Evolutionary conservation across 2,888 invertebrate species (phyloP).

Genomic region (Melikaiella ostensackeni): DNA sequence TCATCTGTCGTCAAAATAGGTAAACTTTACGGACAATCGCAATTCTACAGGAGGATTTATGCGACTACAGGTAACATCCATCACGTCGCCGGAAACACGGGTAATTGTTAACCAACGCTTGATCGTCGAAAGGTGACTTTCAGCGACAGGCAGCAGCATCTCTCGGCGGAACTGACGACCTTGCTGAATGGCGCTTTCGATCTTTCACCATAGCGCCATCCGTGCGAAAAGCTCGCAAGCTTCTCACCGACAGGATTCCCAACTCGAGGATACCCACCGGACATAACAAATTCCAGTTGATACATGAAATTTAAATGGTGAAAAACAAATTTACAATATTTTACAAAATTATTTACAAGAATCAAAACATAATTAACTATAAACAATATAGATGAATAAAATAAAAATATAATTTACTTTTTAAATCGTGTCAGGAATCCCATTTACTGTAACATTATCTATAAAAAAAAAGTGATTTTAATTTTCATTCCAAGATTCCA

Average conservation of each 20-base stretch:
- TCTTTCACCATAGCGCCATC: conserved; percentile 64
- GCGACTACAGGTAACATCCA: conserved; percentile 67
- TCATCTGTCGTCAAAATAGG: conserved; percentile 8
- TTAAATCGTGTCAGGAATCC: too few relatives aligned
- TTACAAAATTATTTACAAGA: neutral
- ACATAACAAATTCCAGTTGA: conserved; percentile 52
- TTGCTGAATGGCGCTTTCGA: conserved; percentile 54
- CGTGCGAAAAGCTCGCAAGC: conserved; percentile 60
- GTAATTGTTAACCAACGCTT: conserved; percentile 63
- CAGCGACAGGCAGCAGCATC: conserved; percentile 64
- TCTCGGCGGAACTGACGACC: conserved; percentile 50
- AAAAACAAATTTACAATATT: neutral
- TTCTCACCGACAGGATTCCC: conserved; percentile 46
- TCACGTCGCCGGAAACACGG: conserved; percentile 65
- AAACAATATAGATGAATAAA: neutral
- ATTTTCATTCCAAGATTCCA: too few relatives aligned
- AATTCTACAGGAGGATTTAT: conserved; percentile 49
- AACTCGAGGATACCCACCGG: conserved; percentile 49
- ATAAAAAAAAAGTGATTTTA: too few relatives aligned
- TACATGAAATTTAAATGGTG: conserved; percentile 41
- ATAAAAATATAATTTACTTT: neutral
- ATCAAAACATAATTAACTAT: neutral
- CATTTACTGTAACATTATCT: too few relatives aligned
- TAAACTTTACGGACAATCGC: conserved; percentile 25
- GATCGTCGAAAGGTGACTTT: conserved; percentile 56